A percentile compares a stretch with the other conserved stretches of the same genome.
phyloP scores from a whole-genome alignment of 2,113 vertebrate genomes.

The Turnix velox region DNA sequence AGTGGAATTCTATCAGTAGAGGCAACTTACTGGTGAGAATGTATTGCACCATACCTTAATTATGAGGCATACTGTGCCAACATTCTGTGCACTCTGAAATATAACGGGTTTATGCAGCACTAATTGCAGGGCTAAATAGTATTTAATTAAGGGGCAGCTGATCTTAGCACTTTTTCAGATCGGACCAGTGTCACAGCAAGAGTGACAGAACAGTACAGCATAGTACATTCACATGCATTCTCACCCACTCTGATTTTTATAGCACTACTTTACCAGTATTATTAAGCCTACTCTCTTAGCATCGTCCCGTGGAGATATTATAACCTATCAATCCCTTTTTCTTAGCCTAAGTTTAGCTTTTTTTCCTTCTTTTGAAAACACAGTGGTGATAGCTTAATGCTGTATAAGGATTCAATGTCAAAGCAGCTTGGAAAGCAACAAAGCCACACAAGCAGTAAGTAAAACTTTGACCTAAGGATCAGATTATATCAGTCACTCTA shows the following conservation, averaged over 20 bases:
- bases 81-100: background rate
- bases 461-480: background rate
- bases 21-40: background rate
- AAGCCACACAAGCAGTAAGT: background rate
- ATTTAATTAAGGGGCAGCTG: background rate
- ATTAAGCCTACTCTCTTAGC: background rate
- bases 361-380: background rate
- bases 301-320: background rate
- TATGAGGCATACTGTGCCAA: background rate
- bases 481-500: background rate
- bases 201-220: background rate
- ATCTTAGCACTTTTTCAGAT: background rate
- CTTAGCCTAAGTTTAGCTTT: background rate
- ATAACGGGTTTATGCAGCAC: background rate
- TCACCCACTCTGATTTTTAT: background rate
- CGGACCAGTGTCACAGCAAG: background rate
- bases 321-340: background rate
- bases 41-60: background rate
- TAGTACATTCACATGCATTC: background rate
- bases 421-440: background rate
- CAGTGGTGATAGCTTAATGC: background rate
- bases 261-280: background rate
- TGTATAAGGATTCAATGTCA: background rate
- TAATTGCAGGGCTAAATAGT: background rate
- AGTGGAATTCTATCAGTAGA: background rate